Conservation (phyloP, 2,113 vertebrate species). For the Cervus canadensis region DNA sequence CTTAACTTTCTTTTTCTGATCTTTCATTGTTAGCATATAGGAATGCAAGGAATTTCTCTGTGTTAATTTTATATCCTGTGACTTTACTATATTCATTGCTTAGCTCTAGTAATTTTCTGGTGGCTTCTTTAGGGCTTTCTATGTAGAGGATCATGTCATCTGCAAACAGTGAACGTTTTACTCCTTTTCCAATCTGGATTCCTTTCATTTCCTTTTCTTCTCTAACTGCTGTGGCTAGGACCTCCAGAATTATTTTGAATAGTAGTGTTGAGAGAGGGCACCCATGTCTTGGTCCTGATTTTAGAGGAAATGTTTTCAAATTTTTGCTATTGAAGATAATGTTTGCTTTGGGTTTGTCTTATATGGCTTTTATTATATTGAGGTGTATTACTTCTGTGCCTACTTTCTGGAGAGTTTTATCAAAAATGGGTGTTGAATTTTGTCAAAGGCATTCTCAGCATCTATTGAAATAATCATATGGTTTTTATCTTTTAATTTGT, state of each 20-base stretch:
- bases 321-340: background rate
- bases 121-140: background rate
- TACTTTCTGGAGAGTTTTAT: background rate
- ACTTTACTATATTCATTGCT: background rate
- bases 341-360: background rate
- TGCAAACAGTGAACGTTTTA: background rate
- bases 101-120: background rate
- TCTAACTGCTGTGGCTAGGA: background rate
- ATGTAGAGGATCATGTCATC: background rate
- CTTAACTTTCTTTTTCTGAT: background rate
- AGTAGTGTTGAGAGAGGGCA: background rate
- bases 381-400: background rate
- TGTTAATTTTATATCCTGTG: background rate
- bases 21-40: background rate
- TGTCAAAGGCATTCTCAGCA: background rate
- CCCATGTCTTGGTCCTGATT: background rate
- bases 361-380: background rate
- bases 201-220: background rate
- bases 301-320: background rate
- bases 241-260: background rate
- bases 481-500: background rate
- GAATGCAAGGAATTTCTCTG: background rate
- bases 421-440: background rate
- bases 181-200: background rate
- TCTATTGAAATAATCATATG: background rate